Evolutionary conservation across 2,888 invertebrate species (phyloP).

Genomic region (Melikaiella ostensackeni): DNA sequence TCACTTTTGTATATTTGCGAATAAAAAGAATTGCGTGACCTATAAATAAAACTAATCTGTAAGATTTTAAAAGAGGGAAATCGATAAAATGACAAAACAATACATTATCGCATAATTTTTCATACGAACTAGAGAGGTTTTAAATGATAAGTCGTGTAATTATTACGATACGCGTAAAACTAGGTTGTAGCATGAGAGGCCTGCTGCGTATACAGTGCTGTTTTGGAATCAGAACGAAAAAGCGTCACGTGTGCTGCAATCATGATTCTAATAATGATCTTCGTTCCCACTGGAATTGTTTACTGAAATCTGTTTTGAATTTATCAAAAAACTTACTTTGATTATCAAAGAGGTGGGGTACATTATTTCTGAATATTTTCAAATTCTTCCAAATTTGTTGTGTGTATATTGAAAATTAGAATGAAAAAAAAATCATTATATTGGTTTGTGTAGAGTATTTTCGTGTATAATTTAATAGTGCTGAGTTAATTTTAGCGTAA

Average conservation of each 20-base stretch:
- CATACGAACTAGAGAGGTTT: constrained; percentile 62
- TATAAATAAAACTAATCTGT: constrained; percentile 47
- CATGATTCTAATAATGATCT: constrained; percentile 6
- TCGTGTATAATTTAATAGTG: too few species aligned
- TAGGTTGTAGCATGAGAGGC: constrained; percentile 35
- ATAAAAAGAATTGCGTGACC: constrained; percentile 55
- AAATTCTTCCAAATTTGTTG: too few species aligned
- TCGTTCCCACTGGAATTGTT: constrained; percentile 35
- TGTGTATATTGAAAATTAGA: too few species aligned
- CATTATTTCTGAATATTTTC: neutral
- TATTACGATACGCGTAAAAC: constrained; percentile 42
- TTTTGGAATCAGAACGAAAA: constrained; percentile 1
- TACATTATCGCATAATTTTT: constrained; percentile 68
- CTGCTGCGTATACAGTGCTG: constrained; percentile 5
- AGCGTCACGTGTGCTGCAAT: constrained; percentile 30
- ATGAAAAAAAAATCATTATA: too few species aligned
- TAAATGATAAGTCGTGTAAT: constrained; percentile 47
- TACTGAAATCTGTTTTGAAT: neutral
- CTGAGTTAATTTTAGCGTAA: too few species aligned
- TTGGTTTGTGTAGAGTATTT: too few species aligned
- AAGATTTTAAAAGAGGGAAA: constrained; percentile 48
- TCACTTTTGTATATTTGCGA: constrained; percentile 69
- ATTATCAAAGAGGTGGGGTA: neutral
- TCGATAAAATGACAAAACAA: constrained; percentile 54
- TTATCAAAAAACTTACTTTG: neutral